These are phyloP conservation scores for Oxyura jamaicensis DNA, from an alignment of 2,113 vertebrate species.

Conservation along the genomic window DNA sequence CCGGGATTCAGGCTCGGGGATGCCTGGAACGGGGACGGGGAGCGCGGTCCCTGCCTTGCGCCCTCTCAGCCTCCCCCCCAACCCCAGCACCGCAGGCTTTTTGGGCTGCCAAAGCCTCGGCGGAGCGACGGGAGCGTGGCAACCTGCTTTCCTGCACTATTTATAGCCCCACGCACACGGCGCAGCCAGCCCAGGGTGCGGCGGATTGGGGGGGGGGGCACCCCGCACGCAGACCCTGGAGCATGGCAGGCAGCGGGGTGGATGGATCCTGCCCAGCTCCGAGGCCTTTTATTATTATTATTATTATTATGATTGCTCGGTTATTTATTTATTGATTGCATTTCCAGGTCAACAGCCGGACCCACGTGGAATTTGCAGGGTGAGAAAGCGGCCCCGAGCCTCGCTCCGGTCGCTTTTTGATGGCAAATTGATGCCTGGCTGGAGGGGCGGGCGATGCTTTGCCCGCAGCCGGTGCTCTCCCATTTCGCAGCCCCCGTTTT, in stretches of 20 bases:
- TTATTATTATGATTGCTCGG: too few relatives aligned
- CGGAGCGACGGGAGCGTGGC: rapidly evolving
- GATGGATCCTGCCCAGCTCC: rapidly evolving
- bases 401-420: background rate
- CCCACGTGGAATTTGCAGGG: background rate
- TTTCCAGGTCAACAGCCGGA: background rate
- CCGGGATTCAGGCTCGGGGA: background rate
- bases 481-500: background rate
- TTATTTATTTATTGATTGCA: background rate
- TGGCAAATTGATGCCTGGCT: background rate
- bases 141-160: background rate
- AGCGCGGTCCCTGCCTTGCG: rapidly evolving
- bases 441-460: background rate
- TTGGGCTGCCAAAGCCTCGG: background rate
- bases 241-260: background rate
- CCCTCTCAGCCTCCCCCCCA: background rate
- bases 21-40: background rate
- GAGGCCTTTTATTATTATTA: background rate
- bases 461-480: background rate
- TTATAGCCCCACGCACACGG: background rate
- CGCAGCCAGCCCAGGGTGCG: rapidly evolving
- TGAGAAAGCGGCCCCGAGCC: background rate
- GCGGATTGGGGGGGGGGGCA: background rate
- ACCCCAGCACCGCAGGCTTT: background rate
- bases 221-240: rapidly evolving